phyloP scores from a whole-genome alignment of 2,113 vertebrate genomes.

The Chaetodon auriga region DNA sequence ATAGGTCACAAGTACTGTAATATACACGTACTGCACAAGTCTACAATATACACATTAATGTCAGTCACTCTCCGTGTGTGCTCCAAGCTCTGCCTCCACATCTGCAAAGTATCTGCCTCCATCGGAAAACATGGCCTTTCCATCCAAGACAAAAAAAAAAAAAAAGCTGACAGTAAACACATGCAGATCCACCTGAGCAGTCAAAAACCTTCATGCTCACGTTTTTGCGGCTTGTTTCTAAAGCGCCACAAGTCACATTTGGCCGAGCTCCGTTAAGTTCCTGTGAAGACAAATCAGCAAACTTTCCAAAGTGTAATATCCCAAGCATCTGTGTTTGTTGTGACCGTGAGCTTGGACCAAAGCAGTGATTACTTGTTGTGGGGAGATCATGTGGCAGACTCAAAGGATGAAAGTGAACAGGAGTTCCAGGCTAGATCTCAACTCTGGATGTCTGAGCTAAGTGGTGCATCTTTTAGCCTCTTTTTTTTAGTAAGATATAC shows the following conservation, averaged over 20 bases:
- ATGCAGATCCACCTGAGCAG: neutral
- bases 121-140: too few relatives aligned
- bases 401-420: neutral
- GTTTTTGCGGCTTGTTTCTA: neutral
- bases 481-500: too few relatives aligned
- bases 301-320: neutral
- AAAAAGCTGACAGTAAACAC: neutral
- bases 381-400: neutral
- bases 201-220: neutral
- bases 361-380: neutral
- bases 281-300: neutral
- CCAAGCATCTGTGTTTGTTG: constrained; percentile 6
- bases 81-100: neutral
- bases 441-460: neutral
- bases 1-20: constrained; percentile 24
- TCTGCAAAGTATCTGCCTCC: neutral
- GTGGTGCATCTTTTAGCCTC: neutral
- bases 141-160: neutral
- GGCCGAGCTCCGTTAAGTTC: neutral
- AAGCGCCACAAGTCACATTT: neutral
- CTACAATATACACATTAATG: neutral
- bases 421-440: neutral
- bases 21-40: neutral
- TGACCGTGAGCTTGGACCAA: neutral
- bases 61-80: neutral